A percentile compares a stretch with the other conserved stretches of the same genome.
These are phyloP conservation scores for Astreopora myriophthalma DNA, from an alignment of 64 coral and sea anemone genomes.

Conservation along the genomic window DNA sequence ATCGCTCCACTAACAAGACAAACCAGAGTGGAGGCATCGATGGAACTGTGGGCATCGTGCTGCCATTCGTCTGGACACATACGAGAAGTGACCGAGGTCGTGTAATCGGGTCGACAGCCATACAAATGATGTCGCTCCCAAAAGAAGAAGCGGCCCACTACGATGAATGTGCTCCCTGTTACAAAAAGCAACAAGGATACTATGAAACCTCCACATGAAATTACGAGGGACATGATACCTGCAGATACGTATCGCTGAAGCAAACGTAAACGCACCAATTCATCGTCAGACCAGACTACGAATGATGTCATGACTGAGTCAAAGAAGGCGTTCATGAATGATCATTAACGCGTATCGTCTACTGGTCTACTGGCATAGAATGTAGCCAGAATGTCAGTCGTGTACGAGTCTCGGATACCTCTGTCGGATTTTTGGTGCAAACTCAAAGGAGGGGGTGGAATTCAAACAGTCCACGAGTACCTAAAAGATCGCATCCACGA, in stretches of 20 bases:
- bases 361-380: no score
- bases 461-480: neutral
- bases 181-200: neutral
- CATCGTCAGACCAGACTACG: neutral
- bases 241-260: neutral
- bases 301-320: neutral
- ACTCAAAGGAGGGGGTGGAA: neutral
- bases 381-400: neutral
- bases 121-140: neutral
- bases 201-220: neutral
- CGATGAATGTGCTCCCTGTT: neutral
- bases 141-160: neutral
- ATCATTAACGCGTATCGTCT: neutral
- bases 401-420: neutral
- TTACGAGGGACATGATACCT: neutral
- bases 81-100: neutral
- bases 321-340: neutral
- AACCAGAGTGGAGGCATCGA: neutral
- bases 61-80: neutral
- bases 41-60: neutral
- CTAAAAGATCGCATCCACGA: neutral
- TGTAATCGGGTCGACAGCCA: neutral
- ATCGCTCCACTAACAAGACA: neutral
- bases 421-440: neutral
- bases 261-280: neutral